phyloP scores from a whole-genome alignment of 2,797 vertebrate species.

The Gymnocypris eckloni region DNA sequence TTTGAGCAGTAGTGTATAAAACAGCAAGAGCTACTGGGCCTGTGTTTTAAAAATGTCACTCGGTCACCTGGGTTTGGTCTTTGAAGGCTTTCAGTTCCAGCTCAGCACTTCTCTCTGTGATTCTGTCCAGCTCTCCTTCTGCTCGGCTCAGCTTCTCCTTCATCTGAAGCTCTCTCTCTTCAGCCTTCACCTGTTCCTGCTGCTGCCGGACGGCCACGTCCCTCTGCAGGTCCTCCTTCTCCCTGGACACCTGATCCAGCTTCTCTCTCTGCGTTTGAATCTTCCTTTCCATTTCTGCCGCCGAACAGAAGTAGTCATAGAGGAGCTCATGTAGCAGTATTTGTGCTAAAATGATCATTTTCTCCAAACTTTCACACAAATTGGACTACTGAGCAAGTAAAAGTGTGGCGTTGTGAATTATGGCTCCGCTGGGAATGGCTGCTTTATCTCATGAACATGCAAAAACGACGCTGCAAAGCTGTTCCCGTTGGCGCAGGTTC shows the following conservation, averaged over 20 bases:
- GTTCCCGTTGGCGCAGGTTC: background rate
- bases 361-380: conserved; percentile 17
- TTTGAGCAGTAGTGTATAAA: background rate
- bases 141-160: conserved; percentile 71
- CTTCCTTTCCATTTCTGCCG: conserved; percentile 78
- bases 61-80: conserved; percentile 54
- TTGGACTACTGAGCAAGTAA: background rate
- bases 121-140: conserved; percentile 69
- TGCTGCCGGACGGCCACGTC: conserved; percentile 79
- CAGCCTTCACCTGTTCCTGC: conserved; percentile 69
- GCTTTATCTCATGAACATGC: conserved; percentile 32
- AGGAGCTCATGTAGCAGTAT: conserved; percentile 27
- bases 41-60: background rate
- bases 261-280: conserved; percentile 76
- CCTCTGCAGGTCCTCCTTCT: conserved; percentile 81
- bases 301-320: conserved; percentile 30
- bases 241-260: conserved; percentile 75
- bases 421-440: background rate
- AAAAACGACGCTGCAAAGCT: background rate
- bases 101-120: conserved; percentile 9
- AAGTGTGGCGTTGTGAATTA: background rate
- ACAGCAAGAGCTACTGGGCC: background rate
- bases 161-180: conserved; percentile 75
- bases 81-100: conserved; percentile 48
- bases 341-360: conserved; percentile 40